phyloP scores from a whole-genome alignment of 1,140 invertebrate species.

The Campoletis sonorensis region DNA sequence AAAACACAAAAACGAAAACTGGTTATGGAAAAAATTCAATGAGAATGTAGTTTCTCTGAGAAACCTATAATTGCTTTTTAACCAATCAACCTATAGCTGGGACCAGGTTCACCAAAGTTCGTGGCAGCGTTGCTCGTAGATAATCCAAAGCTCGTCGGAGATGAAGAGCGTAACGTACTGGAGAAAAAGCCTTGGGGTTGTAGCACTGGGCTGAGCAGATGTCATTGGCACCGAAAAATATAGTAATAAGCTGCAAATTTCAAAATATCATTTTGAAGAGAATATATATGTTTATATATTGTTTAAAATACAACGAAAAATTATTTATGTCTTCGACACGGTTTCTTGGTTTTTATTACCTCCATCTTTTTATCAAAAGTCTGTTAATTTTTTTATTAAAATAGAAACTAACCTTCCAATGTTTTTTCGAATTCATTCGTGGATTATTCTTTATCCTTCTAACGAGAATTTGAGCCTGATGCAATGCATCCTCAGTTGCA shows the following conservation, averaged over 20 bases:
- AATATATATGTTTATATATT: background rate
- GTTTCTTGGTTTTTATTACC: too few species aligned
- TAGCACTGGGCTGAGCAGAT: conserved; percentile 87
- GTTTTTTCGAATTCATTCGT: conserved; percentile 80
- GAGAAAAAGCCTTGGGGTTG: conserved; percentile 79
- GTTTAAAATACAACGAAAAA: background rate
- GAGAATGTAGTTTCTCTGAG: background rate
- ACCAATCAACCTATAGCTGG: conserved; percentile 82
- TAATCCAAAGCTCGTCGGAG: conserved; percentile 83
- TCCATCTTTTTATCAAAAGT: background rate
- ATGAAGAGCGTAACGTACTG: conserved; percentile 80
- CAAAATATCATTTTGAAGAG: background rate
- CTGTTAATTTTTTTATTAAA: background rate
- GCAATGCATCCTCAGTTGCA: conserved; percentile 83
- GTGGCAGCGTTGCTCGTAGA: conserved; percentile 81
- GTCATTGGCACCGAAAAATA: conserved; percentile 92
- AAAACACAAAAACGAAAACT: conserved; percentile 24
- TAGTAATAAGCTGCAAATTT: conserved; percentile 80
- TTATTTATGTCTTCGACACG: too few species aligned
- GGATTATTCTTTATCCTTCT: conserved; percentile 82
- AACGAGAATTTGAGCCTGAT: conserved; percentile 82
- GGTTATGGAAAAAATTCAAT: background rate
- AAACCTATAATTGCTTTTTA: conserved; percentile 8
- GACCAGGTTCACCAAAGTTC: conserved; percentile 87
- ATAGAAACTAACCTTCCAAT: conserved; percentile 84